These are phyloP conservation scores for Etheostoma cragini DNA, from an alignment of 2,113 vertebrate genomes.

Conservation along the genomic window DNA sequence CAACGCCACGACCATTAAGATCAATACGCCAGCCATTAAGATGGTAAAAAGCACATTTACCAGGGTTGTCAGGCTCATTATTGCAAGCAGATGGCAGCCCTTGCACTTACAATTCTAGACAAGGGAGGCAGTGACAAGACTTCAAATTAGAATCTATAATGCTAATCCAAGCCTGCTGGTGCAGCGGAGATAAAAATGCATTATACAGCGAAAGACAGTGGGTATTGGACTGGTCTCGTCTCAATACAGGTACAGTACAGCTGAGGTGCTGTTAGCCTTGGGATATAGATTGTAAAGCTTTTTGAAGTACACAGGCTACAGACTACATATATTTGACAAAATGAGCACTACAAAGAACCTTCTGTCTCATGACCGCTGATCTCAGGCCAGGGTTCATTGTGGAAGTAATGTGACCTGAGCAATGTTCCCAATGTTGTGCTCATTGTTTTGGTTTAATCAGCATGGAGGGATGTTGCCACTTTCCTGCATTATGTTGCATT, in stretches of 20 bases:
- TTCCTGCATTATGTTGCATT: not conserved
- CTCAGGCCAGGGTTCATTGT: not conserved
- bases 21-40: slow-evolving; percentile 92
- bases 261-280: slow-evolving; percentile 3
- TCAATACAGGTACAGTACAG: slow-evolving; percentile 40
- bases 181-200: slow-evolving; percentile 83
- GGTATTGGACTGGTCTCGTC: slow-evolving; percentile 44
- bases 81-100: slow-evolving; percentile 94
- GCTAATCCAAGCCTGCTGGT: slow-evolving; percentile 89
- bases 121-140: slow-evolving; percentile 91
- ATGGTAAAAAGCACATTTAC: slow-evolving; percentile 93
- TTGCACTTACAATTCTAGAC: slow-evolving; percentile 87
- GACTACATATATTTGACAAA: not conserved
- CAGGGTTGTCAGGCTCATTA: slow-evolving; percentile 94
- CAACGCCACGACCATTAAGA: slow-evolving; percentile 88
- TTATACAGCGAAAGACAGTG: slow-evolving; percentile 72
- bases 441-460: not conserved
- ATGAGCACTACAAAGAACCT: not conserved
- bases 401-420: not conserved
- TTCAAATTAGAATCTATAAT: slow-evolving; percentile 99
- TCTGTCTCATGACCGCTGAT: not conserved
- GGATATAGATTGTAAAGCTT: not conserved
- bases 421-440: not conserved
- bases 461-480: not conserved
- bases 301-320: not conserved